Base-by-base conservation (phyloP, 2,797 vertebrate species). In the Chanos chanos region DNA sequence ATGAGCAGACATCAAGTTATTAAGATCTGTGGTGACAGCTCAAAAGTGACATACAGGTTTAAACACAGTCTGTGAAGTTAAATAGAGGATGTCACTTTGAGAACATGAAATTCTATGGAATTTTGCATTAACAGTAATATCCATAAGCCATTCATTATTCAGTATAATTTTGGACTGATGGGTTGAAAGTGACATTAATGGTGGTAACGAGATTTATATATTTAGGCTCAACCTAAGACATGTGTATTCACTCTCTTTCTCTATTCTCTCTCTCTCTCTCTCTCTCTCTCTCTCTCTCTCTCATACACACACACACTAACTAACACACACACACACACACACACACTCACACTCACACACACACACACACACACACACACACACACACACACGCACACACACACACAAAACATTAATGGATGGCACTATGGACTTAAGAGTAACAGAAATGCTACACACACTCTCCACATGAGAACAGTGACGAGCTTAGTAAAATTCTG, bases 141-240 rank as follows among this genome's bases (percentile, higher is more conserved):
- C 85, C 77, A 79, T 87, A 86, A 88, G 85, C 83, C 75, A 90
- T 91, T 83, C 81, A 90, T 91, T 89, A 91, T 91, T 89, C 80
- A 91, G 83, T 76, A 83, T 85, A 83, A 91, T 91, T 85, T 87
- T 81, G 85, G 85, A 83, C 85, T 88, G 90, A 91, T 88, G 87
- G 90, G 87, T 81, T 83, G 84, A 83, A 85, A 89, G 86, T 89
- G 89, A 91, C 89, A 90, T 87, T 91, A 90, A 91, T 91, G 89
- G 89, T 79, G 79, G 85, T 60, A 81, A 85, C 78, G 78, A 85
- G 87, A 88, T 86, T 87, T 86, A 90, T 85, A 83, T 79, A 84
- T 74, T 88, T 81, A 59, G 83, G 86, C 78, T 82, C 51, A 65
- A 77, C 82, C 60, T 76, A 74, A 68, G 77, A 72, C 66, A 72